Conservation (phyloP, 2,888 invertebrate genomes). For the Aquatica leii region DNA sequence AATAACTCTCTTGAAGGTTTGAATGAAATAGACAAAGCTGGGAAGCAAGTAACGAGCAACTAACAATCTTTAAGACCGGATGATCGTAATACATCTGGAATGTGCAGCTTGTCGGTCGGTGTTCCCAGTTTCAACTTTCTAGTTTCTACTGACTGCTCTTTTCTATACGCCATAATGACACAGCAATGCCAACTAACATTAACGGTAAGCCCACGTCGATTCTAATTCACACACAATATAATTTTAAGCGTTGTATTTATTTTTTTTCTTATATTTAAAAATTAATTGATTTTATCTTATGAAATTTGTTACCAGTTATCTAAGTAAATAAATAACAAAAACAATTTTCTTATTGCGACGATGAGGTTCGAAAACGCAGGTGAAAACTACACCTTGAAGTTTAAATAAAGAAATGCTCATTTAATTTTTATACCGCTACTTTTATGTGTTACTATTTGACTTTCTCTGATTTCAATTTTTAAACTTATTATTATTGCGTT, state of each 20-base stretch:
- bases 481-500: too few species aligned
- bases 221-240: too few species aligned
- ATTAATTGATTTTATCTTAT: neutral
- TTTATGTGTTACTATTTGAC: too few species aligned
- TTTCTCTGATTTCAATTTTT: too few species aligned
- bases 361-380: too few species aligned
- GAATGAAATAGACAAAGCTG: slow-evolving; percentile 13
- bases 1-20: neutral
- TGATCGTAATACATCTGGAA: slow-evolving; percentile 42
- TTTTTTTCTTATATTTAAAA: neutral
- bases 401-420: too few species aligned
- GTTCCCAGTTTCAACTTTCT: slow-evolving; percentile 25
- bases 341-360: too few species aligned
- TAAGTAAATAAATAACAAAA: too few species aligned
- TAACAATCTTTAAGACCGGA: slow-evolving; percentile 30
- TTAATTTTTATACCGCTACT: too few species aligned
- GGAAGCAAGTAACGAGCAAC: slow-evolving; percentile 12
- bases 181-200: slow-evolving; percentile 27
- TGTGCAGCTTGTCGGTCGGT: slow-evolving; percentile 33
- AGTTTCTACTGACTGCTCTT: slow-evolving; percentile 21
- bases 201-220: slow-evolving; percentile 25
- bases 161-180: slow-evolving; percentile 31
- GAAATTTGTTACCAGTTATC: neutral
- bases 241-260: neutral
- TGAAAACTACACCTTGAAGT: too few species aligned